Conservation (phyloP, 2,797 vertebrate genomes). For the Glossophaga mutica region DNA sequence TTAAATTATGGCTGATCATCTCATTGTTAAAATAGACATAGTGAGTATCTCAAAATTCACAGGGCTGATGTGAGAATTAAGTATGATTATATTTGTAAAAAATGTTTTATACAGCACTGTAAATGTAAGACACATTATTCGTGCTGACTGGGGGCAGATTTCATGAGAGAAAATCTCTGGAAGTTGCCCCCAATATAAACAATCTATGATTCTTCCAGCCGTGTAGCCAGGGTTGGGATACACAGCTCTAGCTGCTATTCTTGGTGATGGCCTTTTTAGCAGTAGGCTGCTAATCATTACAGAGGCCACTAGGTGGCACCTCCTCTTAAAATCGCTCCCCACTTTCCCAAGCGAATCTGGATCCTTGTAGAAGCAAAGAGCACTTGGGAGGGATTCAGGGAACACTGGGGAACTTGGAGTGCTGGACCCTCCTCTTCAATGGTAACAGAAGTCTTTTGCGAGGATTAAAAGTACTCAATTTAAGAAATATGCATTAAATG, state of each 20-base stretch:
- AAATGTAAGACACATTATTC: constrained; percentile 19
- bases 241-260: not conserved
- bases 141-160: constrained; percentile 32
- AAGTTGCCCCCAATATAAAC: constrained; percentile 34
- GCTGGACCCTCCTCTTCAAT: not conserved
- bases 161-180: constrained; percentile 46
- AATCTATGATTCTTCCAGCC: not conserved
- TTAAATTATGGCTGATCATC: not conserved
- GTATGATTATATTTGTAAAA: constrained; percentile 41
- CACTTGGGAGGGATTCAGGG: not conserved
- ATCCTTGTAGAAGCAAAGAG: not conserved
- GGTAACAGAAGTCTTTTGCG: not conserved
- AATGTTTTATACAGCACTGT: constrained; percentile 7
- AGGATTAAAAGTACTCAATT: not conserved
- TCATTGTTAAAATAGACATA: constrained; percentile 18
- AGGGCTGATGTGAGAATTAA: constrained; percentile 46
- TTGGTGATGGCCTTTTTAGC: not conserved
- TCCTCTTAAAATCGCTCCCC: not conserved
- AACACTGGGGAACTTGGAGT: not conserved
- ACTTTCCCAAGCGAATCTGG: not conserved
- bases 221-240: not conserved
- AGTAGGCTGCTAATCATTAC: not conserved
- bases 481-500: not conserved
- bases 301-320: constrained; percentile 58
- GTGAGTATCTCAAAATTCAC: constrained; percentile 37